Base-by-base conservation (phyloP, 2,797 vertebrate species). In the Hoplostethus mediterraneus region DNA sequence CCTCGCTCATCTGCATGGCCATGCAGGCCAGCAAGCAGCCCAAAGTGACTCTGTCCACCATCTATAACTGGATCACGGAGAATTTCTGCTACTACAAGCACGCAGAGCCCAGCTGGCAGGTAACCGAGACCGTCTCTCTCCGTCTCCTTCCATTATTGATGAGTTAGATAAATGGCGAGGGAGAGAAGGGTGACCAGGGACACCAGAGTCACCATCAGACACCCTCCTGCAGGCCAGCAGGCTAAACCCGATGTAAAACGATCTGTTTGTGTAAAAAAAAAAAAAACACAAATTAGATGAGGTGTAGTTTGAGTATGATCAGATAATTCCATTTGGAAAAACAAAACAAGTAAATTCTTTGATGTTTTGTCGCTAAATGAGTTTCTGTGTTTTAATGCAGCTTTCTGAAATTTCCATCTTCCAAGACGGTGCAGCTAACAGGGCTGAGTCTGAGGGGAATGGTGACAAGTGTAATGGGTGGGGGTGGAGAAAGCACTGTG, bases 21-120 rank as follows among this genome's bases (percentile, higher is more conserved):
- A 96, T 97, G 96, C 94, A 94, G 79, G 95, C 95, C 77, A 96
- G 95, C 88, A 93, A 94, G 60, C 94, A 94, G 82, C 95, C 94
- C 57, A 96, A 96, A 91, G 94, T 97, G 79, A 95, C 95, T 40
- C 89, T 97, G 47, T 95, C 96, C 58, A 95, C 95, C 91, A 97
- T 96, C 80, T 97, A 96, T 61, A 94, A 90, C 92, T 96, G 96
- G 96, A 97, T 97, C 80, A 96, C 93, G 0, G 95, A 96, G 54
- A 96, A 97, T 82, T 97, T 96, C 94, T 95, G 95, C 90, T 97
- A 96, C 89, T 97, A 96, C 91, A 92, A 93, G 88, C 94, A 96
- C 54, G 95, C 96, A 9, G 95, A 97, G 82, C 96, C 96, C 87
- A 96, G 95, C 91, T 97, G 96, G 96, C 96, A 96, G 96, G 96